These are phyloP conservation scores for Ceratina australensis DNA, from an alignment of 1,140 invertebrate species.

Conservation along the genomic window DNA sequence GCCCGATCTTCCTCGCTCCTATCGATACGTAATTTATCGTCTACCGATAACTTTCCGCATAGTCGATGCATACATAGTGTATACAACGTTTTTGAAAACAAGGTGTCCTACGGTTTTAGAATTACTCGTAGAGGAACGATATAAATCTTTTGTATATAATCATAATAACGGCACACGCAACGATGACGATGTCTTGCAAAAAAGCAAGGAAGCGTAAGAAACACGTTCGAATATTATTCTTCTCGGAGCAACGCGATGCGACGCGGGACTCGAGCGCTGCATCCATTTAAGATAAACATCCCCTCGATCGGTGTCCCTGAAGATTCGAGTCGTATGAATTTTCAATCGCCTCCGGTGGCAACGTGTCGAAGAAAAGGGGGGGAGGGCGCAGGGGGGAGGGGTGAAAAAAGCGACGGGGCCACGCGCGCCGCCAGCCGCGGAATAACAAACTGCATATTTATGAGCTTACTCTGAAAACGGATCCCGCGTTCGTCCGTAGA, in stretches of 20 bases:
- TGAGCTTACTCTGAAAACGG: constrained; percentile 64
- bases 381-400: too few relatives aligned
- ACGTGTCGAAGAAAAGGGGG: constrained; percentile 6
- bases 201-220: neutral
- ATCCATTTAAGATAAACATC: constrained; percentile 58
- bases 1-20: constrained; percentile 18
- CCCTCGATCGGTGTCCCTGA: constrained; percentile 24
- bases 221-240: constrained; percentile 39
- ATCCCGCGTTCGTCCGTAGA: constrained; percentile 14
- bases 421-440: constrained; percentile 4
- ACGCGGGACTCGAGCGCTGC: neutral
- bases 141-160: too few relatives aligned
- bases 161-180: too few relatives aligned
- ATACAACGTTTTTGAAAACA: too few relatives aligned
- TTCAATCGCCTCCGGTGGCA: constrained; percentile 50
- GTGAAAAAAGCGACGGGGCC: constrained; percentile 17
- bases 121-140: too few relatives aligned
- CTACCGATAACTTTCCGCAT: neutral
- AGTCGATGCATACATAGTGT: too few relatives aligned
- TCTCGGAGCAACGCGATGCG: neutral
- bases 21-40: constrained; percentile 33
- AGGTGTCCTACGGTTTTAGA: too few relatives aligned
- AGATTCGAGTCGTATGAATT: constrained; percentile 50
- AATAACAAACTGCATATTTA: constrained; percentile 63
- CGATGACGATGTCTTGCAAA: too few relatives aligned